Conservation (phyloP, 2,888 invertebrate species). For the Tubulanus polymorphus region DNA sequence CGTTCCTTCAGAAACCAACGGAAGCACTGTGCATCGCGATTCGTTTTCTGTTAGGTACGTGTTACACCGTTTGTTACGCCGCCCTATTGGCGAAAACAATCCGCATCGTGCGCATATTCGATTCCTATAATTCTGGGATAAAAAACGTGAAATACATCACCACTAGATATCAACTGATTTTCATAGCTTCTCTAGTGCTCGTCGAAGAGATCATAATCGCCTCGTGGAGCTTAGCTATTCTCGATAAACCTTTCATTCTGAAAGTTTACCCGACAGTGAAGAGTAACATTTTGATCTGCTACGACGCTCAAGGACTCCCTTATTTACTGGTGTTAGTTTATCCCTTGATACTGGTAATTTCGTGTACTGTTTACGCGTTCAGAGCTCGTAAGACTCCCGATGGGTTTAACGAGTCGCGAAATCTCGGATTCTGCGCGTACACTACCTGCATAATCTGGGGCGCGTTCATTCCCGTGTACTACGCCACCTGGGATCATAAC, state of each 20-base stretch:
- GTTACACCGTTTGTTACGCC: slow-evolving; percentile 59
- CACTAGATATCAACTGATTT: slow-evolving; percentile 56
- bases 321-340: slow-evolving; percentile 58
- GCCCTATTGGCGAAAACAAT: slow-evolving; percentile 60
- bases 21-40: slow-evolving; percentile 56
- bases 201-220: slow-evolving; percentile 56
- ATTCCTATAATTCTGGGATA: slow-evolving; percentile 35
- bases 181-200: slow-evolving; percentile 56
- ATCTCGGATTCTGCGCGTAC: slow-evolving; percentile 60
- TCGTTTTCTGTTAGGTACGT: slow-evolving; percentile 58
- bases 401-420: slow-evolving; percentile 61
- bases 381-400: slow-evolving; percentile 61
- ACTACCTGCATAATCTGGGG: slow-evolving; percentile 61
- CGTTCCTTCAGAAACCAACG: slow-evolving; percentile 57
- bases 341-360: slow-evolving; percentile 58
- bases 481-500: slow-evolving; percentile 56
- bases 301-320: slow-evolving; percentile 56
- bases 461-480: slow-evolving; percentile 59
- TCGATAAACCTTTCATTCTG: slow-evolving; percentile 54
- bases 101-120: slow-evolving; percentile 60
- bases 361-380: slow-evolving; percentile 59
- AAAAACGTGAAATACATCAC: slow-evolving; percentile 54
- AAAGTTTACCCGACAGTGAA: slow-evolving; percentile 49
- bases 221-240: slow-evolving; percentile 56
- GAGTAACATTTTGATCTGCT: slow-evolving; percentile 44